phyloP scores from a whole-genome alignment of 2,797 vertebrate species.

The Melopsittacus undulatus region DNA sequence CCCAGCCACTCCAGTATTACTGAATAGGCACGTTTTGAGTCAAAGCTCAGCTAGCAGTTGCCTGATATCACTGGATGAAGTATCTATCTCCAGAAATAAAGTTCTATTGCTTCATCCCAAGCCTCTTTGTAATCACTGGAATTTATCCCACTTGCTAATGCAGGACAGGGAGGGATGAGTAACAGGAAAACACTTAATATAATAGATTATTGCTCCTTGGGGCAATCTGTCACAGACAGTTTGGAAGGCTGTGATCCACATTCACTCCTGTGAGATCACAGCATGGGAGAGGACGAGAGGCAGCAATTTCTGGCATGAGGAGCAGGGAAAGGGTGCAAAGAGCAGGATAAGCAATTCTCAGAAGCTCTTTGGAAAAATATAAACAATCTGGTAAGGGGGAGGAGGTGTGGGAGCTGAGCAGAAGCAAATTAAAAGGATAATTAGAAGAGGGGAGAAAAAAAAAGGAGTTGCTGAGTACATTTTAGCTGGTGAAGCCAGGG shows the following conservation, averaged over 20 bases:
- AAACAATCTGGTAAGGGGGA: conserved; percentile 66
- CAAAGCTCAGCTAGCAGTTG: neutral
- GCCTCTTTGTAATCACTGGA: neutral
- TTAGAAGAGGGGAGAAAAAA: conserved; percentile 22
- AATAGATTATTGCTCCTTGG: neutral
- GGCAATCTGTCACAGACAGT: neutral
- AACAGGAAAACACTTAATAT: neutral
- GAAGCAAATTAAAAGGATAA: conserved; percentile 65
- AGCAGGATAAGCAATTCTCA: conserved; percentile 50
- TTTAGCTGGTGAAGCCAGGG: conserved; percentile 39
- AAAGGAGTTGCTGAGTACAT: conserved; percentile 8
- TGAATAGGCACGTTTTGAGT: neutral
- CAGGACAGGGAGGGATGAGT: neutral
- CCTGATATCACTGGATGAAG: neutral
- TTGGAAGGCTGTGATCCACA: neutral
- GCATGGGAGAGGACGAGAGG: neutral
- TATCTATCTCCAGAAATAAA: neutral
- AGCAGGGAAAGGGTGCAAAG: conserved; percentile 27
- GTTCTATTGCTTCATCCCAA: neutral
- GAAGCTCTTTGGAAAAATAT: conserved; percentile 57
- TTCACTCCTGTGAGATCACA: neutral
- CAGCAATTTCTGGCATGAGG: neutral
- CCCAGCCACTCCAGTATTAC: neutral
- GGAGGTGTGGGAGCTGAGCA: conserved; percentile 45
- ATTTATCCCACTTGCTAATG: neutral